These are phyloP conservation scores for Apis florea DNA, from an alignment of 1,140 invertebrate genomes.

Conservation along the genomic window DNA sequence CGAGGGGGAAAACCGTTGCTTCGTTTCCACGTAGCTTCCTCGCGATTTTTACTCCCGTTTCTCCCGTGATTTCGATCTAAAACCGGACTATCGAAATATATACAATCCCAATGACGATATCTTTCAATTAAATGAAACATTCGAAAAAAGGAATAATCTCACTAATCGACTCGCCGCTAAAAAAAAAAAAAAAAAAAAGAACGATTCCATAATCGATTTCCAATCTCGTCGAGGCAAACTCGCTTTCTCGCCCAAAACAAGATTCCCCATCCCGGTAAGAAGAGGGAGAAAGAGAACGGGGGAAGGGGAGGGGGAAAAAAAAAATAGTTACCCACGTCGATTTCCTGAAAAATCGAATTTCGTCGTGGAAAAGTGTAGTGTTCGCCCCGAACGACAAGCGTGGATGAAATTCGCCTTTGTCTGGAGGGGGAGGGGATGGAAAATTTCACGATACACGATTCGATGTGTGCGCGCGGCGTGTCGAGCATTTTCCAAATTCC, in stretches of 20 bases:
- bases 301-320: too few relatives aligned
- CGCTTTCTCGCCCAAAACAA: not conserved
- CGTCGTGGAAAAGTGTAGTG: not conserved
- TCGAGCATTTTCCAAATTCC: slow-evolving; percentile 37
- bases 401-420: slow-evolving; percentile 11
- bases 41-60: not conserved
- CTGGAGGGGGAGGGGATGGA: not conserved
- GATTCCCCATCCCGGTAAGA: not conserved
- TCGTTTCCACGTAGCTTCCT: slow-evolving; percentile 4
- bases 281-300: too few relatives aligned
- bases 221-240: not conserved
- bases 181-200: too few relatives aligned
- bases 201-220: not conserved
- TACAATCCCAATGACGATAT: too few relatives aligned
- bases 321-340: not conserved
- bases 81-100: too few relatives aligned
- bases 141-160: too few relatives aligned
- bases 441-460: not conserved
- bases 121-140: too few relatives aligned
- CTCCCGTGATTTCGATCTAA: too few relatives aligned
- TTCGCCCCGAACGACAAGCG: not conserved
- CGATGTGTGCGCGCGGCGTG: not conserved
- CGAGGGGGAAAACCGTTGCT: slow-evolving; percentile 36
- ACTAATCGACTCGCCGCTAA: too few relatives aligned
- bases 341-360: slow-evolving; percentile 30